Percentiles rank a stretch among this genome's conserved stretches.
Evolutionary conservation across 2,113 vertebrate species (phyloP).

Genomic region (Cryptotis parvus): DNA sequence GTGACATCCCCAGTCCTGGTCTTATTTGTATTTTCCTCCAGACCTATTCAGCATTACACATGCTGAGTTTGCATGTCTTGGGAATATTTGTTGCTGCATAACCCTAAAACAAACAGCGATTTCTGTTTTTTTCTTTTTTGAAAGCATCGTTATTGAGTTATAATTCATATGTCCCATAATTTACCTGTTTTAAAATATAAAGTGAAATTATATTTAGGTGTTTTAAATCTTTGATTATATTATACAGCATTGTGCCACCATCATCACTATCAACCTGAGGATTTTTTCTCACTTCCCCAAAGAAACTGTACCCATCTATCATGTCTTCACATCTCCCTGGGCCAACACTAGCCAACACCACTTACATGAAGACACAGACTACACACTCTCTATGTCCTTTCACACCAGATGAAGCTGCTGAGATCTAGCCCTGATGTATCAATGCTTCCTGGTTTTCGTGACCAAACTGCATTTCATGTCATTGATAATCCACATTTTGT

Average conservation of each 20-base stretch:
- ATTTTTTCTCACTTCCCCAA: not conserved
- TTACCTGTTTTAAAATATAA: not conserved
- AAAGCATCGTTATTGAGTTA: not conserved
- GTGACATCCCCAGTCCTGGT: not conserved
- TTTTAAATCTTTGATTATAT: not conserved
- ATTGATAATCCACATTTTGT: not conserved
- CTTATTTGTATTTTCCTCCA: not conserved
- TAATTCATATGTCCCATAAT: not conserved
- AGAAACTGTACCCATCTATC: not conserved
- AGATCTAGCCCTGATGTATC: not conserved
- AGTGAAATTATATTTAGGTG: not conserved
- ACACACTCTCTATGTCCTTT: not conserved
- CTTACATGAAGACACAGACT: not conserved
- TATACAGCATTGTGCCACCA: not conserved
- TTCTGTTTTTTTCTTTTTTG: constrained; percentile 30
- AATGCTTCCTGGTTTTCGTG: not conserved
- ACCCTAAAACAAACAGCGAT: not conserved
- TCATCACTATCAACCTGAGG: not conserved
- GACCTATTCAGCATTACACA: not conserved
- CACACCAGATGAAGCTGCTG: not conserved
- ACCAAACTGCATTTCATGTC: not conserved
- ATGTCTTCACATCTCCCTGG: not conserved
- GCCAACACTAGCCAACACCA: not conserved
- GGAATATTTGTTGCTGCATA: not conserved
- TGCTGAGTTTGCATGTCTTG: not conserved